Base-by-base conservation (phyloP, 2,113 vertebrate species). In the Phylloscopus whistleri region DNA sequence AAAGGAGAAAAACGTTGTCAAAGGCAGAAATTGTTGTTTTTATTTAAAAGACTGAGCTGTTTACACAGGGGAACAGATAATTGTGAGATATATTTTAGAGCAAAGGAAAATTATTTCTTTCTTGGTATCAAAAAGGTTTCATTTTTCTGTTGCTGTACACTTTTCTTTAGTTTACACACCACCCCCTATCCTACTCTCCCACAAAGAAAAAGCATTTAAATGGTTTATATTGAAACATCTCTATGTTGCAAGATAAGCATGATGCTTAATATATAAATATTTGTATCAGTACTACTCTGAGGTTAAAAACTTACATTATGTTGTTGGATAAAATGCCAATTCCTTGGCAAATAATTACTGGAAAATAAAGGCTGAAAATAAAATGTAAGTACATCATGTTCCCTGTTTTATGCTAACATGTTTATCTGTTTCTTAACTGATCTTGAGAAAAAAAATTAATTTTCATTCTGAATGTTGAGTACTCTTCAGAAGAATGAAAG, bases 161-260 rank as follows among this genome's bases (percentile, higher is more conserved):
- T 78, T 62, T 79, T 37, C 11, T 67, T 68, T 64, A 6, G 30
- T 77, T 91, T 88, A 8, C 23, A 51, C 13, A 8, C 5, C 10
- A 26, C 1, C 4, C 5, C 15, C 14, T 1, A 3, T 31, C 9
- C 15, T 8, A 51, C 7, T 5, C 4, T 15, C 14, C 26, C 13
- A 46, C 13, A 41, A 41, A 41, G 15, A n/a, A 67, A 82, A 87
- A 76, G 43, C 1, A 60, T 39, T 68, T 68, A 30, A 86, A 64
- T 51, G 2, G 3, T 37, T 73, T 81, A 39, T 77, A 15, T 13
- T 74, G 37, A 89, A 81, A 70, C 1, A 39, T 52, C 3, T n/a
- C 13, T 37, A 30, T 80, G 11, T 43, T 92, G 15, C 4, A 84
- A 67, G 21, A 75, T 56, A 39, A 78, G 7, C 3, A 74, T 67